Evolutionary conservation across 2,113 vertebrate genomes (phyloP), one percentile per base, ranked within the genome.

Genomic region (Uria aalge): DNA sequence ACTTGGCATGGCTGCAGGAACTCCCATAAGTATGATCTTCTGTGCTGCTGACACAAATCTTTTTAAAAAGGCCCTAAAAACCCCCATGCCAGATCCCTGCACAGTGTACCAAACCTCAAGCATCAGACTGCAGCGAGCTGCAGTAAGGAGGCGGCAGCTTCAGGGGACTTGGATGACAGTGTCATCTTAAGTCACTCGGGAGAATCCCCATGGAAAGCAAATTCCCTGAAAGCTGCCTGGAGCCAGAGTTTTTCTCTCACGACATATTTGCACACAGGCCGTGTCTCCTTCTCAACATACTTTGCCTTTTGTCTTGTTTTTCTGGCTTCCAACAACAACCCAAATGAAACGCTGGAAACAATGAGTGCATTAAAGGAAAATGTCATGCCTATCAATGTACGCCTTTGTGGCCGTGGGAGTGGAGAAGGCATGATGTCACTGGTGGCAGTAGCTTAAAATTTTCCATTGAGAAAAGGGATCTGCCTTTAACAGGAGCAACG

Each of bases 401-500:
- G 91, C 84, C 95, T 97, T 98, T 98, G 98, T 97, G 94, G 91
- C 78, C 16, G 27, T 85, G 94, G 72, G 81, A 97, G 92, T 36
- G 27, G 88, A 97, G 92, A 96, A 91, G 91, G 88, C 86, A 3
- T 94, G 89, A 97, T 96, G 92, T 96, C 97, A 95, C 95, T 93
- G 86, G 82, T 92, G 95, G 88, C 90, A 98, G 97, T 85, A 94
- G 96, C 92, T 96, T 93, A 87, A 92, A 92, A 97, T 96, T 96
- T 98, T 96, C 97, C 96, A 95, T 97, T 97, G 96, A 98, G 91
- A 94, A 97, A 98, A 97, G 92, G 50, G 96, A 94, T 94, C 90
- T 96, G 94, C 77, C 85, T 84, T 69, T 83, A 90, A 93, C 36
- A 96, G 81, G 95, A 95, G 80, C 73, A 89, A 94, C 90, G 87